Evolutionary conservation across 1,140 invertebrate species (phyloP), one percentile per base, ranked within the genome.

Genomic region (Drosophila sechellia): DNA sequence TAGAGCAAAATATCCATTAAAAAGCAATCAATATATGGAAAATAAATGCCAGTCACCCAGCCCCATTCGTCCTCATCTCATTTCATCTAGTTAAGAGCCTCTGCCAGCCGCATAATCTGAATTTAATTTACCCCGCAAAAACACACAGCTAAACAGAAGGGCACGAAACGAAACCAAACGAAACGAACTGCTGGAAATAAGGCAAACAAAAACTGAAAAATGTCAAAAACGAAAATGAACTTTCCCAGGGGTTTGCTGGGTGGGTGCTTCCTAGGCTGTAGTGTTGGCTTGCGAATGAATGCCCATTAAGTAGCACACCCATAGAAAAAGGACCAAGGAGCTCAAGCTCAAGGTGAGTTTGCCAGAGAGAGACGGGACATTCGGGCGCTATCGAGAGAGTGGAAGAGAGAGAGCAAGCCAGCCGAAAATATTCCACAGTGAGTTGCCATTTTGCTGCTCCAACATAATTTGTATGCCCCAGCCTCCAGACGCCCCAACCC

Each of bases 11-110:
- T 70, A 70, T 86, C 83, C 83, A 86, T 86, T 86, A 86, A 87
- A 86, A 86, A 86, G 79, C 83, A 86, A 86, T 86, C 83, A 86
- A 86, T 86, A 86, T 86, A 81, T 86, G 79, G 79, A 87, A 79
- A 87, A 87, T 80, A 87, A 86, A 87, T 79, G 83, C 79, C 83
- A 87, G 79, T 87, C 81, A 87, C 78, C 78, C 40, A 17, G 17
- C 15, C 42, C 49, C 55, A 64, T 60, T 64, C 60, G 60, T 65
- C 58, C 76, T 54, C 70, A 58, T 50, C 76, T 46, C 55, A 52
- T 58, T 72, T 72, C 63, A 85, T 86, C 73, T 85, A 77, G 77
- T 81, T 85, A 86, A 80, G 81, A 77, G 66, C 79, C 66, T 54
- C 42, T 71, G 64, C 22, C 77, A 57, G 57, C 50, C 69, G 48